Conservation (phyloP, 2,888 invertebrate species). For the Torymus auratus region DNA sequence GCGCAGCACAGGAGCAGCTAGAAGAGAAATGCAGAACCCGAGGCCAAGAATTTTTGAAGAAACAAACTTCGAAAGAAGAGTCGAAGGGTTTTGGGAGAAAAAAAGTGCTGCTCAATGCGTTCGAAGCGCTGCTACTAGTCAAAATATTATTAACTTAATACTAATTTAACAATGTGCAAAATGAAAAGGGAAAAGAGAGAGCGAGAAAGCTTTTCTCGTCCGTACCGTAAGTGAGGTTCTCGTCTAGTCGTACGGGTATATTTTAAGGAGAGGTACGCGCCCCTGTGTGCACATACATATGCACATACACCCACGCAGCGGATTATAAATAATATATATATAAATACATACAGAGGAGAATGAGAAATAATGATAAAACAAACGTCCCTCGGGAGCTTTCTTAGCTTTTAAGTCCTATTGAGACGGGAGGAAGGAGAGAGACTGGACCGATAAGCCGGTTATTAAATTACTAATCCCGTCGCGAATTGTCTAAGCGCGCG, state of each 20-base stretch:
- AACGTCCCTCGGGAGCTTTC: constrained; percentile 49
- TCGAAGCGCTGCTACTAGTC: constrained; percentile 47
- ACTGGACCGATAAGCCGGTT: constrained; percentile 10
- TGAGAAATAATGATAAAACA: constrained; percentile 22
- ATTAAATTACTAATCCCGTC: not conserved
- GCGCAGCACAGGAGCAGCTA: constrained; percentile 6
- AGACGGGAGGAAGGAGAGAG: constrained; percentile 14
- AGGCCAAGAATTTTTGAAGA: constrained; percentile 23
- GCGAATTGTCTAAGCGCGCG: not conserved
- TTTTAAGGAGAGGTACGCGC: constrained; percentile 35
- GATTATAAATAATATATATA: constrained; percentile 28
- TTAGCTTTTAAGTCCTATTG: constrained; percentile 40
- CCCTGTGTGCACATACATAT: not conserved
- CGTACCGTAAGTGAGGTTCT: constrained; percentile 44
- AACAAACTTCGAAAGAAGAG: constrained; percentile 9
- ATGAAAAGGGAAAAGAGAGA: constrained; percentile 35
- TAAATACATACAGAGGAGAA: constrained; percentile 16
- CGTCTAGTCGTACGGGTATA: constrained; percentile 51
- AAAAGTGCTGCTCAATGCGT: constrained; percentile 39
- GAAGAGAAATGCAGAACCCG: constrained; percentile 22
- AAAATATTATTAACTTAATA: constrained; percentile 47
- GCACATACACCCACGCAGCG: constrained; percentile 13
- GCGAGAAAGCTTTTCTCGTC: constrained; percentile 50
- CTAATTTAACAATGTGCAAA: constrained; percentile 45
- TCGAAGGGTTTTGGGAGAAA: constrained; percentile 27